Conservation (phyloP, 30 jellyfish, hydroid and myxozoan species). For the Cassiopea andromeda region DNA sequence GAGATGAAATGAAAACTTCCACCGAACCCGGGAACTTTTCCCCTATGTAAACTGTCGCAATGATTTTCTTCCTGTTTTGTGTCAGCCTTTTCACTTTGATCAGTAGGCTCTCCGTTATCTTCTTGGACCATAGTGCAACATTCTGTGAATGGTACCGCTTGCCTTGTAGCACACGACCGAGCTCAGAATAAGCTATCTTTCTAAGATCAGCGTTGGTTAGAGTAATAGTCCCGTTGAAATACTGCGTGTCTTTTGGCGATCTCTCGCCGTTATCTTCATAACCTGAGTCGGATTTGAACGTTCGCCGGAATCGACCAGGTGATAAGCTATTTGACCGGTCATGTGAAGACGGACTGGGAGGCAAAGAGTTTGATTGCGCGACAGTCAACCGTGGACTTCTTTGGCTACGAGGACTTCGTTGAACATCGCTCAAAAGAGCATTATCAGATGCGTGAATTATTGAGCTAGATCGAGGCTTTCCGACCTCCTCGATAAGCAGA, state of each 20-base stretch:
- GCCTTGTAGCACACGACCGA: slow-evolving; percentile 60
- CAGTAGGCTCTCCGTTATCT: slow-evolving; percentile 54
- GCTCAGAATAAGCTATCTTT: slow-evolving; percentile 41
- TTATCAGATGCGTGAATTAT: slow-evolving; percentile 57
- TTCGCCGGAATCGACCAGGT: slow-evolving; percentile 23
- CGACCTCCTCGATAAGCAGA: slow-evolving; percentile 60
- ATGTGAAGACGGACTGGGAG: slow-evolving; percentile 37
- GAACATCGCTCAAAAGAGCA: slow-evolving; percentile 59
- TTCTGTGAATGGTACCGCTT: slow-evolving; percentile 50
- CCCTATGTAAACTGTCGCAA: slow-evolving; percentile 72
- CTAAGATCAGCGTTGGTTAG: slow-evolving; percentile 50
- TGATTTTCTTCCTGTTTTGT: slow-evolving; percentile 48
- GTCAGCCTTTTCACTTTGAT: slow-evolving; percentile 49
- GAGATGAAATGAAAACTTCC: slow-evolving; percentile 71
- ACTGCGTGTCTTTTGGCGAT: slow-evolving; percentile 38
- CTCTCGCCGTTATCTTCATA: slow-evolving; percentile 51
- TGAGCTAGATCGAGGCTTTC: slow-evolving; percentile 65
- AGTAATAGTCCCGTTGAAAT: not conserved
- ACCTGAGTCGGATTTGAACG: slow-evolving; percentile 33
- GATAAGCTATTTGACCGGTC: slow-evolving; percentile 12
- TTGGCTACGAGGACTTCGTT: slow-evolving; percentile 59
- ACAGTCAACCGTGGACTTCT: slow-evolving; percentile 4
- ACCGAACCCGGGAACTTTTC: slow-evolving; percentile 66
- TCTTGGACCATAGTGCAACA: slow-evolving; percentile 59
- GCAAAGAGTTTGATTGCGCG: slow-evolving; percentile 37